Evolutionary conservation across 92 coral and sea anemone species (phyloP).

Genomic region (Bergia puertoricense): DNA sequence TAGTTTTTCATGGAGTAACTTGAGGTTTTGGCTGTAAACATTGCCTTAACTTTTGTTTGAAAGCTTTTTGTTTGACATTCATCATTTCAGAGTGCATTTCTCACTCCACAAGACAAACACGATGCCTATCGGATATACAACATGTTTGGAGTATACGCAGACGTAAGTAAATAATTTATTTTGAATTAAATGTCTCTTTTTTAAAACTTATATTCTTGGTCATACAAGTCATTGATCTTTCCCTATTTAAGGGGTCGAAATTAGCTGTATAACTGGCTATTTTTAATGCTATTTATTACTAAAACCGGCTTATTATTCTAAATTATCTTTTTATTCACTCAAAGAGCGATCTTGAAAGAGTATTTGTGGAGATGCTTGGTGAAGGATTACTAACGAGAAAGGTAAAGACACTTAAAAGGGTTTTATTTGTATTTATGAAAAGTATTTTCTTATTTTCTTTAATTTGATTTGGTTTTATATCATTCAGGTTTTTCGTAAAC

Average conservation of each 20-base stretch:
- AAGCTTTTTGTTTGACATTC: background rate
- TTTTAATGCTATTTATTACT: background rate
- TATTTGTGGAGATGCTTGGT: slow-evolving; percentile 29
- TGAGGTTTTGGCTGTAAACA: too few species aligned
- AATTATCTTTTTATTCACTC: background rate
- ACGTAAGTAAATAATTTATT: background rate
- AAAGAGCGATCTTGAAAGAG: slow-evolving; percentile 32
- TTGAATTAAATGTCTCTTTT: background rate
- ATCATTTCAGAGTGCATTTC: slow-evolving; percentile 24
- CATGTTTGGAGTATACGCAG: slow-evolving; percentile 31
- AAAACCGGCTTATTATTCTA: background rate
- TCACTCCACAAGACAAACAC: slow-evolving; percentile 11
- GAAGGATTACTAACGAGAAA: slow-evolving; percentile 29
- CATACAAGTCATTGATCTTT: background rate
- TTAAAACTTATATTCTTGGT: too few species aligned
- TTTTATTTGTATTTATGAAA: background rate
- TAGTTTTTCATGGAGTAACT: too few species aligned
- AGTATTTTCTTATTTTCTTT: background rate
- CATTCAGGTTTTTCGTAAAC: background rate
- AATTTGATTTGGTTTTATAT: background rate
- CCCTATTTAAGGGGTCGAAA: background rate
- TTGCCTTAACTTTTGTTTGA: too few species aligned
- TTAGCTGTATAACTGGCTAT: background rate
- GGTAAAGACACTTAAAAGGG: background rate
- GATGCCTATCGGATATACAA: slow-evolving; percentile 33